Evolutionary conservation across 2,797 vertebrate species (phyloP).

Genomic region (Propithecus perrieri): DNA sequence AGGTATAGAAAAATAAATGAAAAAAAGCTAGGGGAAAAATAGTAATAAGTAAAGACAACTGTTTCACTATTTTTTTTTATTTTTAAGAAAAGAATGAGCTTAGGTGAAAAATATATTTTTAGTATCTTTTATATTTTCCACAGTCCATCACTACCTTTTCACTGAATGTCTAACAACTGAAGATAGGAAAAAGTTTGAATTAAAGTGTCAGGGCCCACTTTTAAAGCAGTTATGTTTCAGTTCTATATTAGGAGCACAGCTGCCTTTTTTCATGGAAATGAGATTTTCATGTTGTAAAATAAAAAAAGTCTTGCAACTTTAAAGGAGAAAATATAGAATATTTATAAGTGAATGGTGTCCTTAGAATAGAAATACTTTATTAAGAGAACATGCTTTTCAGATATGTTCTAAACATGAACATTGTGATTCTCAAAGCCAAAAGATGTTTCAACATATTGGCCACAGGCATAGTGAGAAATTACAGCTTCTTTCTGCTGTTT

Average conservation of each 20-base stretch:
- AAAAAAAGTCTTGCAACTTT: constrained; percentile 26
- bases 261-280: constrained; percentile 63
- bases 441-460: not conserved
- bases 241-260: constrained; percentile 61
- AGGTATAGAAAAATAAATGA: not conserved
- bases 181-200: constrained; percentile 22
- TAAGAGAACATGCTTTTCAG: constrained; percentile 19
- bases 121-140: not conserved
- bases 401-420: constrained; percentile 57
- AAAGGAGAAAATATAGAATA: constrained; percentile 52
- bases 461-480: not conserved
- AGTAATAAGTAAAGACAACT: not conserved
- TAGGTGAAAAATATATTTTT: constrained; percentile 50
- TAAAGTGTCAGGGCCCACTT: constrained; percentile 12
- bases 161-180: not conserved
- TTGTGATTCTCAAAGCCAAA: not conserved
- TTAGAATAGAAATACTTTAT: constrained; percentile 52
- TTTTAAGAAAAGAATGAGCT: not conserved
- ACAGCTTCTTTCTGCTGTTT: not conserved
- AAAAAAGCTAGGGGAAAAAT: not conserved
- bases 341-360: constrained; percentile 18
- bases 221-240: constrained; percentile 44
- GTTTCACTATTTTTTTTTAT: not conserved
- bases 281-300: constrained; percentile 42
- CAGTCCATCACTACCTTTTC: not conserved